Percentiles rank a stretch among this genome's conserved stretches.
Evolutionary conservation across 2,113 vertebrate genomes (phyloP).

Genomic region (Numida meleagris): DNA sequence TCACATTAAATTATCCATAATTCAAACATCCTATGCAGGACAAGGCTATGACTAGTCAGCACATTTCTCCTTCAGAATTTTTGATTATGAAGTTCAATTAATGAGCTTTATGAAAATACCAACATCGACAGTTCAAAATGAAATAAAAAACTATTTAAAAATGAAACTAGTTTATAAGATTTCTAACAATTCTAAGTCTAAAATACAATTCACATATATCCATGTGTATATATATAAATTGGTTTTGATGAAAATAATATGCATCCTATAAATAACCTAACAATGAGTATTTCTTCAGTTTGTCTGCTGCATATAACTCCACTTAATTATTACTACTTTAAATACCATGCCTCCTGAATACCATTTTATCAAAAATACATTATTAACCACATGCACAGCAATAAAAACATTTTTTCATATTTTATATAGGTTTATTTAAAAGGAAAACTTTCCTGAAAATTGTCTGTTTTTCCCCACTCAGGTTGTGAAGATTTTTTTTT

Average conservation of each 20-base stretch:
- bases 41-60: not conserved
- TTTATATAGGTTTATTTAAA: not conserved
- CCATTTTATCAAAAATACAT: not conserved
- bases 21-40: constrained; percentile 22
- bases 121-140: not conserved
- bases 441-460: not conserved
- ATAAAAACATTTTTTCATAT: not conserved
- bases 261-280: not conserved
- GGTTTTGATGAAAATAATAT: not conserved
- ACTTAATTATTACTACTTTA: not conserved
- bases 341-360: not conserved
- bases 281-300: not conserved
- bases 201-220: not conserved
- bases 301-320: not conserved
- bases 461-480: not conserved
- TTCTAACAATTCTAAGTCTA: not conserved
- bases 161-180: not conserved
- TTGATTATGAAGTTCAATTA: constrained; percentile 10
- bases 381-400: not conserved
- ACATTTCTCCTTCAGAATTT: constrained; percentile 12
- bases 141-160: not conserved
- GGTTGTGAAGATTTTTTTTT: not conserved
- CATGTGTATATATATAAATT: not conserved
- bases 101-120: constrained; percentile 31
- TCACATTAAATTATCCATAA: not conserved